Conservation (phyloP, 1,140 invertebrate species). For the Sycophila sp. region DNA sequence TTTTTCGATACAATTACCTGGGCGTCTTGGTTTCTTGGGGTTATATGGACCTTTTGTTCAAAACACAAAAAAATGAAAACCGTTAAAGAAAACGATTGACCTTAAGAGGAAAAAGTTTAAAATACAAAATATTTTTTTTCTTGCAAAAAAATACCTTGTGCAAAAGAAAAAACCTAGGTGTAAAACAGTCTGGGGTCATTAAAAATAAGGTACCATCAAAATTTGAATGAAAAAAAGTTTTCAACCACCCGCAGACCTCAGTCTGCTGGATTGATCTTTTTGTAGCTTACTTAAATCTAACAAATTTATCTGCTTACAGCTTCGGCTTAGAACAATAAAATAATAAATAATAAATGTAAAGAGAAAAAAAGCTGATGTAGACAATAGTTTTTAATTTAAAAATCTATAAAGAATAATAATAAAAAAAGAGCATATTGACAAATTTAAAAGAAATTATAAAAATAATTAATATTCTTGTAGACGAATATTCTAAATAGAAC, state of each 20-base stretch:
- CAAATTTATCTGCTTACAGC: no score
- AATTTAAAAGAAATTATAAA: neutral
- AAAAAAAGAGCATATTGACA: neutral
- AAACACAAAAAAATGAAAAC: constrained; percentile 18
- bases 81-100: neutral
- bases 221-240: constrained; percentile 3
- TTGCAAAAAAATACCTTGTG: neutral
- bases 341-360: no score
- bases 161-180: neutral
- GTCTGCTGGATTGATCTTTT: no score
- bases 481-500: no score
- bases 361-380: no score
- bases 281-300: no score
- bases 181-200: neutral
- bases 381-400: no score
- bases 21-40: constrained; percentile 30
- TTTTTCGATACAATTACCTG: constrained; percentile 31
- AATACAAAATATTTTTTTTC: neutral
- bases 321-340: no score
- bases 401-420: neutral
- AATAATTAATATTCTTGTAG: neutral
- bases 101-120: neutral
- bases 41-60: constrained; percentile 28
- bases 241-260: constrained; percentile 34
- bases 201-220: neutral